A percentile compares a stretch with the other conserved stretches of the same genome.
phyloP scores from a whole-genome alignment of 2,113 vertebrate genomes.

The Sminthopsis crassicaudata region DNA sequence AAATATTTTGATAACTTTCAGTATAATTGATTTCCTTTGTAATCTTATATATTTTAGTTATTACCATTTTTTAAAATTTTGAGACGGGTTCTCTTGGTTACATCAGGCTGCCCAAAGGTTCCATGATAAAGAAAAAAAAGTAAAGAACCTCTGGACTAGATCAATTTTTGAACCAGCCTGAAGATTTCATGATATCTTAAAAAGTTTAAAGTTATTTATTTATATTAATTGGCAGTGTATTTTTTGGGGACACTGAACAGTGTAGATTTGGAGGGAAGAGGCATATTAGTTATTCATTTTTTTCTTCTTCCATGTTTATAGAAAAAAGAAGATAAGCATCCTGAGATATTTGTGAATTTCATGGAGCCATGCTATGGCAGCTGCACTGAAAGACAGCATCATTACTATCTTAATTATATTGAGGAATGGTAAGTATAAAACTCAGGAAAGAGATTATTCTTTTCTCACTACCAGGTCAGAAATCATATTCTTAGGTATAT shows the following conservation, averaged over 20 bases:
- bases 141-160: background rate
- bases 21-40: background rate
- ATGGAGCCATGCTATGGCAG: conserved; percentile 93
- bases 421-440: conserved; percentile 92
- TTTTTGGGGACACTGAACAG: background rate
- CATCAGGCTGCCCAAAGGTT: background rate
- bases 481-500: accelerated
- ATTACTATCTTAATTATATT: conserved; percentile 93
- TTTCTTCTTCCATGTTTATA: conserved; percentile 69
- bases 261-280: background rate
- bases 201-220: background rate
- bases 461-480: background rate
- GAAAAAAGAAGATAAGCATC: conserved; percentile 95
- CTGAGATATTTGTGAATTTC: conserved; percentile 94
- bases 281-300: background rate
- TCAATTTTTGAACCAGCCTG: background rate
- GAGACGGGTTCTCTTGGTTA: background rate
- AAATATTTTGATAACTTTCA: background rate
- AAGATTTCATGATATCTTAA: background rate
- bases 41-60: background rate
- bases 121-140: background rate
- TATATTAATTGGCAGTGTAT: background rate
- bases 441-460: accelerated
- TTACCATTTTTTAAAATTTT: background rate
- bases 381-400: conserved; percentile 92